Base-by-base conservation (phyloP, 2,888 invertebrate species). In the Eudasyphora cyanicolor region DNA sequence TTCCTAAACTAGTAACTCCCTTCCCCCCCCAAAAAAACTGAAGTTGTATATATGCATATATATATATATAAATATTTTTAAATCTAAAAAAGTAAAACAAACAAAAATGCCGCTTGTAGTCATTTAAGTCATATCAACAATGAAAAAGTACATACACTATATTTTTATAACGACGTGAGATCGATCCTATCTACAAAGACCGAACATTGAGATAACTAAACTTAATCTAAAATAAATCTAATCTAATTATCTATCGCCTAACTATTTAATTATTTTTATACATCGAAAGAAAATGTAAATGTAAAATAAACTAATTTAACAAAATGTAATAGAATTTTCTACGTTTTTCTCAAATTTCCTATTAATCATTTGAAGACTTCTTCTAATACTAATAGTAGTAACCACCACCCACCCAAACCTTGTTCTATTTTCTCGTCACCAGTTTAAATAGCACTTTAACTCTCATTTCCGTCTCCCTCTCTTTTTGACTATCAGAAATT, bases 261-360 rank as follows among this genome's bases (percentile, higher is more conserved):
- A 67, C 67, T 38, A 67, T 38, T 38, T 14, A 67, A 38, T 14
- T 81, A 81, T 84, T 84, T 84, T 84, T 84, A 81, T 84, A 84
- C 84, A 84, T 79, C 84, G 84, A 84, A 84, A 60, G 24, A 54
- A 76, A 73, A 69, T 84, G 73, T 81, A 69, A 73, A 76, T 81
- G 76, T 79, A 79, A 78, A 73, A 73, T 73, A 73, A 73, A 75
- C n/a, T 62, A 49, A 45, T 42, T 60, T 19, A 42, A 73, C 57
- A 71, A 82, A 60, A 51, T 51, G 51, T 51, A 51, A 45, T n/a
- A 45, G 4, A n/a, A n/a, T 45, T 45, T 21, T 51, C 51, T 51
- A 14, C 51, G 2, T n/a, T 14, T 45, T 45, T 14, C 45, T n/a
- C n/a, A n/a, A n/a, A n/a, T n/a, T n/a, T n/a, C n/a, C n/a, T n/a